Conservation (phyloP, 1,140 invertebrate genomes). For the Teleogryllus occipitalis region DNA sequence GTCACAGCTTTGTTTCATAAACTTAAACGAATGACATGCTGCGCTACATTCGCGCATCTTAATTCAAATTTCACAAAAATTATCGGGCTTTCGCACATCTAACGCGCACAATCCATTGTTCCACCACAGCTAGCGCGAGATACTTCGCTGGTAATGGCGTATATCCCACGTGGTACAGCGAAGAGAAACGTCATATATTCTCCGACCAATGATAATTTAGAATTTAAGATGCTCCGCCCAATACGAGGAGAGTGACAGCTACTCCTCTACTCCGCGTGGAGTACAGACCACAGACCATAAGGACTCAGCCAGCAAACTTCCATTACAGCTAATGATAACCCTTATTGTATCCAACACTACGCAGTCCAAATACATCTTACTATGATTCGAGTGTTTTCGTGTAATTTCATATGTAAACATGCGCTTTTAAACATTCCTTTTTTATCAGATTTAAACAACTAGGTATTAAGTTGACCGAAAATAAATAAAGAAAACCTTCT, state of each 20-base stretch:
- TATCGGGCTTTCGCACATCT: slow-evolving; percentile 24
- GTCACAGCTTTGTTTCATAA: slow-evolving; percentile 16
- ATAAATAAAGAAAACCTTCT: not conserved
- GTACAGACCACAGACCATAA: slow-evolving; percentile 18
- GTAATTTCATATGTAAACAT: not conserved
- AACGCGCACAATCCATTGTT: slow-evolving; percentile 26
- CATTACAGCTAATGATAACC: not conserved
- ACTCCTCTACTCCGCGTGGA: slow-evolving; percentile 24
- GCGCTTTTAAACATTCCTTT: not conserved
- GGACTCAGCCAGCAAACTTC: slow-evolving; percentile 2
- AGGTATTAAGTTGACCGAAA: not conserved
- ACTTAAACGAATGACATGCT: slow-evolving; percentile 8
- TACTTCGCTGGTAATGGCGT: slow-evolving; percentile 25
- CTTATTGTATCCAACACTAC: not conserved
- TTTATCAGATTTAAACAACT: not conserved
- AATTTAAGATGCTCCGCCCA: slow-evolving; percentile 18
- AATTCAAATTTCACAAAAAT: slow-evolving; percentile 25
- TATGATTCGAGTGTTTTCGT: not conserved
- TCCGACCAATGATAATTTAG: slow-evolving; percentile 18
- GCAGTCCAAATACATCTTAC: not conserved
- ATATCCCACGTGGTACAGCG: slow-evolving; percentile 24
- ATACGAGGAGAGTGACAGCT: slow-evolving; percentile 10
- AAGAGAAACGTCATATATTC: slow-evolving; percentile 22
- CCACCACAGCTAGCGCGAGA: slow-evolving; percentile 22
- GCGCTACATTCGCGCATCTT: slow-evolving; percentile 22